Evolutionary conservation across 2,113 vertebrate species (phyloP).

Genomic region (Ochotona princeps): DNA sequence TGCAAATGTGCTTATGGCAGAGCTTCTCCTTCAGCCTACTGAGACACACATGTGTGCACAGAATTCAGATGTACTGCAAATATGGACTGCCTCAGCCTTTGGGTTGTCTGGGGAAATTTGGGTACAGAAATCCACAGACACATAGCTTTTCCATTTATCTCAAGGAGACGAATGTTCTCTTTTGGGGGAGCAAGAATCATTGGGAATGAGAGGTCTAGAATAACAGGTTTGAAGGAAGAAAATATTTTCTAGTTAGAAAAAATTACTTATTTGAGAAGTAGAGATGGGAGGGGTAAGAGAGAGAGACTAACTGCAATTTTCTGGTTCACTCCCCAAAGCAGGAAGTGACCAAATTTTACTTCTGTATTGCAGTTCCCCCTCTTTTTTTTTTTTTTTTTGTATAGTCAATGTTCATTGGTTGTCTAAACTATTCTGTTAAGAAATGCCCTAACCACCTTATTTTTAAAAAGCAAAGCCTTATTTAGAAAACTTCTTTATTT

Average conservation of each 20-base stretch:
- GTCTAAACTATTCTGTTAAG: background rate
- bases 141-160: background rate
- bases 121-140: background rate
- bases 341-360: background rate
- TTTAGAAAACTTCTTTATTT: background rate
- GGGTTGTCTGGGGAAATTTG: background rate
- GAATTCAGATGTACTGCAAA: background rate
- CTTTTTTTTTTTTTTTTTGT: background rate
- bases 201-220: background rate
- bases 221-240: background rate
- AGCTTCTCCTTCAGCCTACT: background rate
- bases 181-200: background rate
- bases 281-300: no score
- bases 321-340: background rate
- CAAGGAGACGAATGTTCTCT: background rate
- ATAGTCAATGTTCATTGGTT: background rate
- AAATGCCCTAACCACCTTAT: background rate
- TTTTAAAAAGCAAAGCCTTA: background rate
- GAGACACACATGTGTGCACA: background rate
- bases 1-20: no score
- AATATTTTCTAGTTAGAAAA: background rate
- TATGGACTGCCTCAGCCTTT: background rate
- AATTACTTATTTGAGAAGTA: no score
- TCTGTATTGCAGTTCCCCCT: background rate
- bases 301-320: no score